phyloP scores from a whole-genome alignment of 2,888 invertebrate genomes.

The Hermaeophaga mercurialis region DNA sequence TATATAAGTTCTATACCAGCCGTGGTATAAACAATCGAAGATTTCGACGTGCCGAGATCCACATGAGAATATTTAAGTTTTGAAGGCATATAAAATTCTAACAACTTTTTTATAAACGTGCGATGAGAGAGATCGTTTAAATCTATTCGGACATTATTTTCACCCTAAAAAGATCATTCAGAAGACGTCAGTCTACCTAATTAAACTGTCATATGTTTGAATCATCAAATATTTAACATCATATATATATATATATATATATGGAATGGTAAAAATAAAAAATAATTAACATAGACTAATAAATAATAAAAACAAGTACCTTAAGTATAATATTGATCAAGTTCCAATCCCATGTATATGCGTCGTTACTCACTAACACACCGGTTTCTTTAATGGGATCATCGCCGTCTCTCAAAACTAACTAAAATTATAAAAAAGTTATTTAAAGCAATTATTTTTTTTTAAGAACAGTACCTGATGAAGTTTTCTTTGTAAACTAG shows the following conservation, averaged over 20 bases:
- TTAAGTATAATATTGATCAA: constrained; percentile 82
- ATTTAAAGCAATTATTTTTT: neutral
- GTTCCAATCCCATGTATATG: constrained; percentile 91
- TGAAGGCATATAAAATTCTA: constrained; percentile 86
- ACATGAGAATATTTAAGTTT: constrained; percentile 86
- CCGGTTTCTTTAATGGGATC: constrained; percentile 79
- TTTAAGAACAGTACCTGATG: constrained; percentile 47
- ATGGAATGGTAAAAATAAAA: too few species aligned
- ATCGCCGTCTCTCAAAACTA: constrained; percentile 56
- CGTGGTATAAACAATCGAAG: constrained; percentile 67
- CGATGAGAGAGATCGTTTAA: constrained; percentile 70
- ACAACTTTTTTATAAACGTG: constrained; percentile 74
- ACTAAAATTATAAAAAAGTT: constrained; percentile 40
- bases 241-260: too few species aligned
- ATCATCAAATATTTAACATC: too few species aligned
- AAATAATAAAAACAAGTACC: constrained; percentile 57
- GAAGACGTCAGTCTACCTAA: too few species aligned
- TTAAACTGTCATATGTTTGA: too few species aligned
- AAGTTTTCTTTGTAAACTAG: constrained; percentile 49
- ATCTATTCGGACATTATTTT: constrained; percentile 50
- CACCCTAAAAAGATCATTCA: constrained; percentile 40
- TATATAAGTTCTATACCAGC: constrained; percentile 77
- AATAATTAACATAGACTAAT: neutral
- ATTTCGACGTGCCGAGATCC: constrained; percentile 67
- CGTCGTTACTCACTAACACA: constrained; percentile 80